Base-by-base conservation (phyloP, 2,888 invertebrate genomes). In the Phortica okadai region DNA sequence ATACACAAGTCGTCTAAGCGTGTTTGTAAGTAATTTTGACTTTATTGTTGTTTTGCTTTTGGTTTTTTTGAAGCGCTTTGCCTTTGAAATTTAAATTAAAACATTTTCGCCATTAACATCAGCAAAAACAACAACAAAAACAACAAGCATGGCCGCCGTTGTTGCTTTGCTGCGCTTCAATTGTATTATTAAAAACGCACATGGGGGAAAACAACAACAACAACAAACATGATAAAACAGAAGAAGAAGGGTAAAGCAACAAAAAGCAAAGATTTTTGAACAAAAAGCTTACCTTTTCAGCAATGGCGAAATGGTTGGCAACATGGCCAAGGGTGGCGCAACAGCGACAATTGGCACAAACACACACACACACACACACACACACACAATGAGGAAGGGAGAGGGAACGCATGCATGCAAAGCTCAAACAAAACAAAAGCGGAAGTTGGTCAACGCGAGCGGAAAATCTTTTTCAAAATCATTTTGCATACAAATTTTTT, bases 11-110 rank as follows among this genome's bases (percentile, higher is more conserved):
- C n/a, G 54, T 2, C 3, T n/a, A 14, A n/a, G 54, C 54, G 54
- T 54, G 54, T 54, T 14, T 54, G 3, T 33, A 33, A 2, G 33
- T 33, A 33, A 33, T 1, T 33, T 33, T 33, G 33, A 2, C 33
- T 33, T 33, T 33, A 33, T 16, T 2, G 25, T 16, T 25, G 25
- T 59, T 59, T 16, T 59, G 7, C 11, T 1, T 3, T 21, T 59
- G 8, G 8, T 5, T 42, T 6, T 66, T 66, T 66, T 66, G 41
- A 33, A 33, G 33, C 11, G 14, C 25, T 58, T 11, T 14, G 44
- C 73, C 58, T 74, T 74, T 74, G 74, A 64, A 74, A 74, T 74
- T 62, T 64, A 74, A 74, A 74, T 74, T 62, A 74, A 74, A 74
- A 74, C 21, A 50, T 69, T 69, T 69, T 14, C 21, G 45, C 50